Evolutionary conservation across 2,888 invertebrate genomes (phyloP).

Genomic region (Euclidia mi): DNA sequence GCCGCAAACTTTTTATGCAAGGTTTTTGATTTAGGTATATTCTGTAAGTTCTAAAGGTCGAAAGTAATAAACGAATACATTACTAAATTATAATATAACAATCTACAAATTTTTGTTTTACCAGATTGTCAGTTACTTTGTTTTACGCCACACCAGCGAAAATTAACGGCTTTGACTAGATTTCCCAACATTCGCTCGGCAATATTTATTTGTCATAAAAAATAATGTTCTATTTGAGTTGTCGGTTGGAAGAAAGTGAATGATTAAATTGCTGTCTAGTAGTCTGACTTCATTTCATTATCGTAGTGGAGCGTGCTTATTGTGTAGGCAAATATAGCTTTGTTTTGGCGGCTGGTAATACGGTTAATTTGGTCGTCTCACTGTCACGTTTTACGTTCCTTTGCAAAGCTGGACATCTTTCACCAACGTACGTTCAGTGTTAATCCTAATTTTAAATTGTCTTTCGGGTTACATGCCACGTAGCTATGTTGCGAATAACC

Average conservation of each 20-base stretch:
- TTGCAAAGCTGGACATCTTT: too few relatives aligned
- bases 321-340: too few relatives aligned
- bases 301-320: neutral
- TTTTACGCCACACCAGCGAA: conserved; percentile 23
- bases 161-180: conserved; percentile 17
- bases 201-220: conserved; percentile 34
- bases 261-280: conserved; percentile 17
- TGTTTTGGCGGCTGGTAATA: too few relatives aligned
- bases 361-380: too few relatives aligned
- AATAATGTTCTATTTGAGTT: conserved; percentile 16
- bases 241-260: conserved; percentile 9
- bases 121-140: conserved; percentile 12
- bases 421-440: too few relatives aligned
- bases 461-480: too few relatives aligned
- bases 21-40: neutral
- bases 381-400: too few relatives aligned
- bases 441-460: too few relatives aligned
- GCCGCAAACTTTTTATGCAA: neutral
- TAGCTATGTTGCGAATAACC: too few relatives aligned
- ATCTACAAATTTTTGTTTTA: conserved; percentile 31
- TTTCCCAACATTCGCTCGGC: conserved; percentile 26
- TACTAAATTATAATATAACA: conserved; percentile 12
- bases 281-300: conserved; percentile 11
- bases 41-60: neutral
- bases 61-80: neutral